Base-by-base conservation (phyloP, 2,113 vertebrate genomes). In the Cephalopterus ornatus region DNA sequence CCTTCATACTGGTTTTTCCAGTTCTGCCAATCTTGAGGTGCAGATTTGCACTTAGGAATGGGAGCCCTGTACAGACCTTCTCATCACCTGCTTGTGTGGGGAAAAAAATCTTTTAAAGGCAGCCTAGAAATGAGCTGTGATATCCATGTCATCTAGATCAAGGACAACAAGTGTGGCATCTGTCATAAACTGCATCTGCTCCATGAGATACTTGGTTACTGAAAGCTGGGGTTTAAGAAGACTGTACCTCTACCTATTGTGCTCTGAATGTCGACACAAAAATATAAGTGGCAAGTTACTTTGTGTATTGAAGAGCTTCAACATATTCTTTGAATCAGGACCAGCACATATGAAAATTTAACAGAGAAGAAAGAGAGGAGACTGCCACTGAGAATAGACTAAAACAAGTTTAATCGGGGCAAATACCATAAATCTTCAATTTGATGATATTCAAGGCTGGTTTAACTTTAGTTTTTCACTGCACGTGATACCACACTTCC, bases 401-500 rank as follows among this genome's bases (percentile, higher is more conserved):
- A 49, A 73, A 88, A 21, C 6, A 70, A 33, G 3, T 18, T 24
- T 41, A 33, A 53, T 6, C 16, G 71, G 8, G 9, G 9, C 3
- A 85, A 71, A 59, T 26, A 37, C 4, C 2, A 12, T 24, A 39
- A 59, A 56, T 61, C 24, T 85, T 66, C 16, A 42, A 33, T 41
- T 5, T 44, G 3, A 44, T 8, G 3, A 39, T 22, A 68, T 70
- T 83, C 13, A 23, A 65, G 15, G 15, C 32, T 8, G 56, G 3
- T 70, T 77, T 59, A 56, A 46, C 28, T 62, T 73, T 19, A 17
- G 9, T 68, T 61, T 88, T 66, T 28, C 4, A 19, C 8, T 49
- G 50, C 5, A 58, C 0, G 1, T 28, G 4, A 46, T 23, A n/a
- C 2, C 23, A 39, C 6, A 30, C 2, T 50, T 74, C 20, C 18